Evolutionary conservation across 2,113 vertebrate genomes (phyloP).

Genomic region (Dascyllus trimaculatus): DNA sequence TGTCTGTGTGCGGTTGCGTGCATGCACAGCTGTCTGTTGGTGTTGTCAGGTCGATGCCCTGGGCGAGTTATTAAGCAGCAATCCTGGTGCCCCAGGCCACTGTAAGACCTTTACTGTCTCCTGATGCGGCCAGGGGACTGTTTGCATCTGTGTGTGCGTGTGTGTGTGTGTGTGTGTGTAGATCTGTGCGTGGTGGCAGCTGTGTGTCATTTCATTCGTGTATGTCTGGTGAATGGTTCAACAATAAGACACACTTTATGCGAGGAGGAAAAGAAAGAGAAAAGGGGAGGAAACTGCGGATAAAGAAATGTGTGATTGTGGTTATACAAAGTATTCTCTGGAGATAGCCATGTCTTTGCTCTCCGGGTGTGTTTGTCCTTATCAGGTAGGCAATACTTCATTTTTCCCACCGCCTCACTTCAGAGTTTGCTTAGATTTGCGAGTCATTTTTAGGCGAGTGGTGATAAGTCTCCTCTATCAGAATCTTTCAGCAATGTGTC

Average conservation of each 20-base stretch:
- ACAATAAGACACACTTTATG: slow-evolving; percentile 9
- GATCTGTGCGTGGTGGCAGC: slow-evolving; percentile 30
- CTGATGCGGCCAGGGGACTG: slow-evolving; percentile 57
- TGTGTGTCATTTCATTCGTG: slow-evolving; percentile 20
- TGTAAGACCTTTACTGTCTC: slow-evolving; percentile 73
- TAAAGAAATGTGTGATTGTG: slow-evolving; percentile 27
- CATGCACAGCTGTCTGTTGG: slow-evolving; percentile 46
- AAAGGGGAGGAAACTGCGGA: background rate
- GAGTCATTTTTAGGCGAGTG: slow-evolving; percentile 24
- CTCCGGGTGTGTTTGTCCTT: slow-evolving; percentile 38
- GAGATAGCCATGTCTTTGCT: slow-evolving; percentile 46
- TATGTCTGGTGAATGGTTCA: background rate
- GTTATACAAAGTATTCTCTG: slow-evolving; percentile 40
- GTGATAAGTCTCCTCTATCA: slow-evolving; percentile 52
- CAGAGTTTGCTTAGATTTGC: slow-evolving; percentile 41
- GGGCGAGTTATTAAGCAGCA: slow-evolving; percentile 78
- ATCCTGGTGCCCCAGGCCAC: slow-evolving; percentile 77
- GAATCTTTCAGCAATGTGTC: slow-evolving; percentile 40
- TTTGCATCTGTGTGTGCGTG: slow-evolving; percentile 38
- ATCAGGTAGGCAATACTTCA: slow-evolving; percentile 38
- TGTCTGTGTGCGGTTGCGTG: slow-evolving; percentile 56
- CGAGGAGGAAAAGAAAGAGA: background rate
- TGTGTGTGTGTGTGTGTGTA: slow-evolving; percentile 39
- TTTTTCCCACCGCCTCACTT: slow-evolving; percentile 13
- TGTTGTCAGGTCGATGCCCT: slow-evolving; percentile 75